These are phyloP conservation scores for Lepus timidus DNA, from an alignment of 2,113 vertebrate genomes.

Conservation along the genomic window DNA sequence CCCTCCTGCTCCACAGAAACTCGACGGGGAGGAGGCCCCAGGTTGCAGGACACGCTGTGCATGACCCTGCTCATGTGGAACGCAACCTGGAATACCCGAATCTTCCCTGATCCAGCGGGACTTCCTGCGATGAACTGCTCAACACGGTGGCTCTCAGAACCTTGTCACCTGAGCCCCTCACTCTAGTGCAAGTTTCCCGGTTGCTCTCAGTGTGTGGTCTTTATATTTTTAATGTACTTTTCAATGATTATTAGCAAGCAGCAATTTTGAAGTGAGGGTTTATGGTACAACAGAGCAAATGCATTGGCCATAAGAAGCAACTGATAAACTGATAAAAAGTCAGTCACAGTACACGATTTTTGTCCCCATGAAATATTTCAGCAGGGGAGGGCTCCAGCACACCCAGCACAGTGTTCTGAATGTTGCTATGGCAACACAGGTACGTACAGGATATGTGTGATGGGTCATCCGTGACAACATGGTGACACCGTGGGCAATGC, in stretches of 20 bases:
- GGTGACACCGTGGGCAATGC: rapidly evolving
- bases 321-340: background rate
- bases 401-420: background rate
- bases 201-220: background rate
- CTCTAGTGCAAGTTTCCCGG: rapidly evolving
- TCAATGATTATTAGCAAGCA: background rate
- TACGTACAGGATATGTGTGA: background rate
- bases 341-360: background rate
- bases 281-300: background rate
- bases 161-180: background rate
- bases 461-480: background rate
- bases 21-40: background rate
- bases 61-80: background rate
- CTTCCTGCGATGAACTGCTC: background rate
- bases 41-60: background rate
- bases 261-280: background rate
- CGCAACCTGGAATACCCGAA: background rate
- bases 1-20: background rate
- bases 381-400: background rate
- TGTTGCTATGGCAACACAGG: background rate
- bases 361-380: constrained; percentile 54
- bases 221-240: background rate
- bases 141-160: too few relatives aligned
- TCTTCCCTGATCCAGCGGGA: background rate
- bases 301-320: background rate